Base-by-base conservation (phyloP, 2,888 invertebrate genomes). In the Macroteleia sp. region DNA sequence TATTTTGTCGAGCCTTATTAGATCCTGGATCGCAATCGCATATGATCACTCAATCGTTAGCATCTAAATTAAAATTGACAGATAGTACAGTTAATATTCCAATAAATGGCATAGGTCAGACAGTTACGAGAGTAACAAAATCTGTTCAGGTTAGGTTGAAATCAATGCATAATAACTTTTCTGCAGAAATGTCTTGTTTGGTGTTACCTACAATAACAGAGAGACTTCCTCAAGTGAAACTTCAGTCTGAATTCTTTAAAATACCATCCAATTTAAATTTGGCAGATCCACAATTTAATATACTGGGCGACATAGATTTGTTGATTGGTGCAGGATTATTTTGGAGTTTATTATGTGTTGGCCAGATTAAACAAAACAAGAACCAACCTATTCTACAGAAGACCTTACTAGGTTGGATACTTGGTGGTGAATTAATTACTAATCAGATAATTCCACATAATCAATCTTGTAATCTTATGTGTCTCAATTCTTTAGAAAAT, bases 21-120 rank as follows among this genome's bases (percentile, higher is more conserved):
- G 80, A 80, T 61, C 66, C 73, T 3, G 75, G 79, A 2, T 81
- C 79, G 1, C 82, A 81, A 44, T 64, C 76, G 1, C 77, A 81
- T 44, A 10, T 76, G 0, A 74, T 79, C 9, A 59, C 41, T 0
- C 57, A 69, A 28, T 46, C 57, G 12, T 54, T 82, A 2, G 77
- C 71, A 9, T 20, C 25, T 3, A 56, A 34, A 44, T 41, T 77
- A 30, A 71, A 61, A 10, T 25, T 77, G 8, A 14, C 36, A 12
- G 57, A 57, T 50, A 56, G 66, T 4, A 77, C 36, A 19, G 41
- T 14, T 14, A 41, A 22, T 32, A 57, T 62, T 6, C 39, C 56
- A 1, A 73, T 74, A 10, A 56, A 46, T 14, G 67, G 73, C 10
- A 59, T 75, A 1, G 77, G 71, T 30, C 48, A 74, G 36, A 16